Percentiles rank a stretch among this genome's conserved stretches.
phyloP scores from a whole-genome alignment of 2,797 vertebrate species.

The Pangasius sanitwongsei region DNA sequence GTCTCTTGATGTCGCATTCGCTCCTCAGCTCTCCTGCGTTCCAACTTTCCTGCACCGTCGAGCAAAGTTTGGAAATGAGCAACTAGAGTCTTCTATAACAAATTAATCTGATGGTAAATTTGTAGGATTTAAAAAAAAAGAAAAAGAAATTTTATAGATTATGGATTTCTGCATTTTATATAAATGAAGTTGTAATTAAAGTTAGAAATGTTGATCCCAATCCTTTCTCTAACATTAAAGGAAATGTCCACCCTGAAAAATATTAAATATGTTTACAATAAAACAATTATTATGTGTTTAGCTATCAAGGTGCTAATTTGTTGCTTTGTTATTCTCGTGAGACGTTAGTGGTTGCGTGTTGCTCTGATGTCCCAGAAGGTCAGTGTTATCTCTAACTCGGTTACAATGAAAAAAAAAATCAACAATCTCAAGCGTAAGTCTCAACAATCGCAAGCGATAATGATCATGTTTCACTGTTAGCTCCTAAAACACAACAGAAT shows the following conservation, averaged over 20 bases:
- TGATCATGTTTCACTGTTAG: background rate
- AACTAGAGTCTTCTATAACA: background rate
- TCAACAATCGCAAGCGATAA: no score
- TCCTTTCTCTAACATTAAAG: background rate
- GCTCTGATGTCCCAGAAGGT: background rate
- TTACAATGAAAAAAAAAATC: background rate
- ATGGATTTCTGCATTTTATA: background rate
- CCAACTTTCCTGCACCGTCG: background rate
- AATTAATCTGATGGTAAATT: background rate
- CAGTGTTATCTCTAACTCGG: background rate
- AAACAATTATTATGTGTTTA: background rate
- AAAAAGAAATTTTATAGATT: background rate
- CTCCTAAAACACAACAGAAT: background rate
- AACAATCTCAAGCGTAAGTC: background rate
- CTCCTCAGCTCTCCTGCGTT: background rate
- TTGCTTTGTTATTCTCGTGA: background rate
- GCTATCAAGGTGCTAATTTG: background rate
- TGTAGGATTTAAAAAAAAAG: background rate
- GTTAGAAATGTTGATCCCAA: background rate
- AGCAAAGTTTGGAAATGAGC: background rate
- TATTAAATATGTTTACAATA: background rate
- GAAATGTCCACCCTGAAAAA: background rate
- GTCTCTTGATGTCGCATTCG: slow-evolving; percentile 10
- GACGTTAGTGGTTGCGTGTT: no score
- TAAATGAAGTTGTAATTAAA: background rate